These are phyloP conservation scores for Xestia c-nigrum DNA, from an alignment of 2,888 invertebrate species.

Conservation along the genomic window DNA sequence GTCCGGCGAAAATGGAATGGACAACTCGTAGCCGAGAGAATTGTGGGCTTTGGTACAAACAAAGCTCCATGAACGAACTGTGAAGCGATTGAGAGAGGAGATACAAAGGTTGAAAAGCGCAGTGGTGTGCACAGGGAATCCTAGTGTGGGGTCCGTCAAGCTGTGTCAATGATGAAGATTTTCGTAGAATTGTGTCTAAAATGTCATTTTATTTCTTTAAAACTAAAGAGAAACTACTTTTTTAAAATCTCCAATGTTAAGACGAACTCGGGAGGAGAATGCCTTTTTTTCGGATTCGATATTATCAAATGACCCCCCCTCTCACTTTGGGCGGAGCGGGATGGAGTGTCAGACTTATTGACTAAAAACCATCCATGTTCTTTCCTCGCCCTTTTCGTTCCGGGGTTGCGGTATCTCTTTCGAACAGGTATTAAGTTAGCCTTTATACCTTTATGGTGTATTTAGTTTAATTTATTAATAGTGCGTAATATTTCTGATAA, in stretches of 20 bases:
- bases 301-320: too few relatives aligned
- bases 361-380: too few relatives aligned
- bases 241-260: background rate
- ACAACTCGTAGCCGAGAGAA: conserved; percentile 1
- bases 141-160: background rate
- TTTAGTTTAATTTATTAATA: background rate
- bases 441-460: background rate
- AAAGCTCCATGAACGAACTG: background rate
- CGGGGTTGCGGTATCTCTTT: too few relatives aligned
- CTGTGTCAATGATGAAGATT: background rate
- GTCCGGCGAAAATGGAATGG: conserved; percentile 5
- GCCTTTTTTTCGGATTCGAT: too few relatives aligned
- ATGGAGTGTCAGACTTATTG: too few relatives aligned
- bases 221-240: background rate
- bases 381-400: too few relatives aligned
- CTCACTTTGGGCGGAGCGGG: too few relatives aligned
- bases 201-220: too few relatives aligned
- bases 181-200: background rate
- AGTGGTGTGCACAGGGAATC: background rate
- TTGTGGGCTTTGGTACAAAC: background rate
- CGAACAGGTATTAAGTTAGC: background rate
- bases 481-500: background rate
- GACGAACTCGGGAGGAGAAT: background rate
- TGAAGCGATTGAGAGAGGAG: background rate
- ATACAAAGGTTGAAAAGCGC: background rate